Evolutionary conservation across 2,113 vertebrate genomes (phyloP), one percentile per base, ranked within the genome.

Genomic region (Serilophus lunatus): DNA sequence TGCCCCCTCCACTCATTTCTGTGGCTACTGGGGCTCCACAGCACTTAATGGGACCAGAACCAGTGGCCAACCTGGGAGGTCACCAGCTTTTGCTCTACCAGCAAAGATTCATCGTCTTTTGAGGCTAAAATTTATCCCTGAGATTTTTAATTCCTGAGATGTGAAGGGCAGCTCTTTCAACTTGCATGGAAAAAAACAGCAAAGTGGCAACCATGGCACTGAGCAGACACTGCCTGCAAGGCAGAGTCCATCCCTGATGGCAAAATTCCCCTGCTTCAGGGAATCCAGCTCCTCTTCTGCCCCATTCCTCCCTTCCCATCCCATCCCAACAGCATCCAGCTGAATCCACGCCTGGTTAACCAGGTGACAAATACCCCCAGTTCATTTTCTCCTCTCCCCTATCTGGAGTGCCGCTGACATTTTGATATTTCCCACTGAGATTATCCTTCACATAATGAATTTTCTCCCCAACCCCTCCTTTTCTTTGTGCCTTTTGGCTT

Each of bases 391-490:
- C 83, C 93, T 44, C 69, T 91, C 33, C 42, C 71, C 68, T 82
- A 50, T 86, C 88, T 65, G 94, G 92, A 92, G 88, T 88, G 85
- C 96, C 17, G 47, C 88, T 97, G 96, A 96, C 97, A 97, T 97
- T 97, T 92, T 96, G 96, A 74, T 96, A 93, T 96, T 97, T 97
- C 92, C 96, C 94, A 4, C 9, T n/a, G 95, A 96, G 95, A 98
- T 97, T 97, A 97, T 92, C 92, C 88, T 63, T 80, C 97, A 94
- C 78, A n/a, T 97, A 97, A 98, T 95, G 96, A 97, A 96, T 97
- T 72, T 95, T 53, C 77, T 40, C 86, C 64, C 57, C 49, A 3
- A 24, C 76, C 75, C 86, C 60, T 87, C 85, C 77, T 33, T 13
- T 6, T 4, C 12, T 6, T 1, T 15, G 31, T 5, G 51, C 50